Percentiles rank a stretch among this genome's conserved stretches.
Conservation (phyloP, 2,888 invertebrate species). For the Morinoia aosen region DNA sequence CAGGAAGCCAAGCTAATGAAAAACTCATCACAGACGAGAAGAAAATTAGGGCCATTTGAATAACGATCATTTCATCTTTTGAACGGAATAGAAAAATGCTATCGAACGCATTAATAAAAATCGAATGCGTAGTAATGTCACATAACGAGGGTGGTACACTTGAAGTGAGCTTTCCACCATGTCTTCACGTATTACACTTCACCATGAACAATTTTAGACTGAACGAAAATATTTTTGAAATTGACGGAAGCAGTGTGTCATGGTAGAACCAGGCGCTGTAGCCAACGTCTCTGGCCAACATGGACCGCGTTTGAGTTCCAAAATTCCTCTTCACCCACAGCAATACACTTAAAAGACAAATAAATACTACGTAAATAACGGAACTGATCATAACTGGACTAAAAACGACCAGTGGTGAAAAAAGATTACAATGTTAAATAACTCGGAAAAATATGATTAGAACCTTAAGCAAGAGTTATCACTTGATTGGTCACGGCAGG, state of each 20-base stretch:
- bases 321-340: no score
- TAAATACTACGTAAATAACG: no score
- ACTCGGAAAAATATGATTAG: not conserved
- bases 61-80: not conserved
- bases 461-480: not conserved
- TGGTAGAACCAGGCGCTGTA: no score
- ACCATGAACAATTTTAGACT: no score
- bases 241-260: no score
- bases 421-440: not conserved
- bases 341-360: no score
- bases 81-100: not conserved
- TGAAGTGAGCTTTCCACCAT: not conserved
- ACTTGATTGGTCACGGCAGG: not conserved
- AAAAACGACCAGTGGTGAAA: not conserved
- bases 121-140: not conserved
- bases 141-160: not conserved
- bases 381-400: not conserved
- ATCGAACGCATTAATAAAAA: not conserved
- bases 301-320: no score
- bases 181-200: not conserved
- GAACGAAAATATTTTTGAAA: no score
- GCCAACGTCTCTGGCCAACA: no score
- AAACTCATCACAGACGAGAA: not conserved
- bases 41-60: not conserved
- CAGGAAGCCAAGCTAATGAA: not conserved